These are phyloP conservation scores for Oncorhynchus keta DNA, from an alignment of 2,113 vertebrate species.

Conservation along the genomic window DNA sequence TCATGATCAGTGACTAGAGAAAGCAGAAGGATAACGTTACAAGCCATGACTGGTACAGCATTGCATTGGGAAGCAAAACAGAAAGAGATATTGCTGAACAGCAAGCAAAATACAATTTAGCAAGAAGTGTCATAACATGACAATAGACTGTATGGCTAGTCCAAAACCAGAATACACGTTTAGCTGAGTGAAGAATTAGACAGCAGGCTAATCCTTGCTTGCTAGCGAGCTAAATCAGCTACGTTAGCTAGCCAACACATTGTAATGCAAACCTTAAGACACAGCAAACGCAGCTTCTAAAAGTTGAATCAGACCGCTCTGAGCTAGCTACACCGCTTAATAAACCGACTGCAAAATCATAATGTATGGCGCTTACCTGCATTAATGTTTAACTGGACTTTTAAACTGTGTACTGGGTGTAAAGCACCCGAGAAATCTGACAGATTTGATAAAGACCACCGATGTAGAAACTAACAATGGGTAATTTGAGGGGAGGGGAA, in stretches of 20 bases:
- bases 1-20: constrained; percentile 68
- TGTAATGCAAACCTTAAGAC: background rate
- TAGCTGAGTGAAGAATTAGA: constrained; percentile 17
- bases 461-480: background rate
- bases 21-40: background rate
- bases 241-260: too few relatives aligned
- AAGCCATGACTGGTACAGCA: background rate
- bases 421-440: background rate
- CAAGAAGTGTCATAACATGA: background rate
- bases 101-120: background rate
- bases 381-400: constrained; percentile 39
- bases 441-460: background rate
- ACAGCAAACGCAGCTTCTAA: background rate
- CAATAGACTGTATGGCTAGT: background rate
- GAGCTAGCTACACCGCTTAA: constrained; percentile 17
- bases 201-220: background rate
- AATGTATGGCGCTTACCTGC: constrained; percentile 55
- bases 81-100: background rate
- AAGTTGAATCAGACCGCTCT: constrained; percentile 11
- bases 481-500: background rate
- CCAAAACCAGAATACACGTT: background rate
- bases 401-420: constrained; percentile 18
- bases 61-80: too few relatives aligned
- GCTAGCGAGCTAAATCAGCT: too few relatives aligned
- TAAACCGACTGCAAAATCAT: accelerated